Conservation (phyloP, 1,140 invertebrate genomes). For the Chironomus striatipennis region DNA sequence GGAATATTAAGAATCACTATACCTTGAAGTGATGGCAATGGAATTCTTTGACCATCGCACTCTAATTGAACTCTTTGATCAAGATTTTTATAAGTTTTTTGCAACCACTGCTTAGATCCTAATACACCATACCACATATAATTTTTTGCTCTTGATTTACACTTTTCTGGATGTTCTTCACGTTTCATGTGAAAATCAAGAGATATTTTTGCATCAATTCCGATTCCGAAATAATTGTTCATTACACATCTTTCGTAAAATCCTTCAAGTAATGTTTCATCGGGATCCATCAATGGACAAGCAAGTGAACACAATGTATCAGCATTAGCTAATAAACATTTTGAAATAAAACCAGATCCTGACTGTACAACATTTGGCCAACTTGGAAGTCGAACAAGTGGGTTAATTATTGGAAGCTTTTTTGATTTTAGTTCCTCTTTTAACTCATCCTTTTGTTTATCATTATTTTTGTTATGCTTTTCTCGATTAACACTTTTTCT, state of each 20-base stretch:
- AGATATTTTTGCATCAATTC: slow-evolving; percentile 97
- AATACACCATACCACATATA: slow-evolving; percentile 97
- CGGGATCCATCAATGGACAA: slow-evolving; percentile 84
- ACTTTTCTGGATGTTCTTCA: slow-evolving; percentile 97
- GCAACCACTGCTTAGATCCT: slow-evolving; percentile 83
- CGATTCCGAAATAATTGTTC: slow-evolving; percentile 99
- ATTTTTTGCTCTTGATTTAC: slow-evolving; percentile 85
- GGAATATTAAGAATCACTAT: slow-evolving; percentile 97
- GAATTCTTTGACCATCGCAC: slow-evolving; percentile 86
- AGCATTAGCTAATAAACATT: slow-evolving; percentile 90
- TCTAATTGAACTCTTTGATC: slow-evolving; percentile 90
- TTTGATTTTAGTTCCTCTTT: slow-evolving; percentile 45
- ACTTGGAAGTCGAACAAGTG: slow-evolving; percentile 70
- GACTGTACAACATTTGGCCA: slow-evolving; percentile 64
- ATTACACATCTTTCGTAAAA: slow-evolving; percentile 93
- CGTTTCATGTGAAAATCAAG: slow-evolving; percentile 96
- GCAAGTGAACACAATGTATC: slow-evolving; percentile 91
- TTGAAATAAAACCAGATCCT: slow-evolving; percentile 73
- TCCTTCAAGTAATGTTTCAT: slow-evolving; percentile 81
- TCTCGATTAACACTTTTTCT: slow-evolving; percentile 27
- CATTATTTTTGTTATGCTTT: slow-evolving; percentile 37
- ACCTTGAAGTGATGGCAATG: slow-evolving; percentile 86
- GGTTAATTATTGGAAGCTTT: slow-evolving; percentile 83
- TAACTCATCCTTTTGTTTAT: slow-evolving; percentile 31
- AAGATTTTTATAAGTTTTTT: slow-evolving; percentile 91